Percentiles rank a stretch among this genome's conserved stretches.
phyloP scores from a whole-genome alignment of 2,113 vertebrate genomes.

The Thomomys bottae region DNA sequence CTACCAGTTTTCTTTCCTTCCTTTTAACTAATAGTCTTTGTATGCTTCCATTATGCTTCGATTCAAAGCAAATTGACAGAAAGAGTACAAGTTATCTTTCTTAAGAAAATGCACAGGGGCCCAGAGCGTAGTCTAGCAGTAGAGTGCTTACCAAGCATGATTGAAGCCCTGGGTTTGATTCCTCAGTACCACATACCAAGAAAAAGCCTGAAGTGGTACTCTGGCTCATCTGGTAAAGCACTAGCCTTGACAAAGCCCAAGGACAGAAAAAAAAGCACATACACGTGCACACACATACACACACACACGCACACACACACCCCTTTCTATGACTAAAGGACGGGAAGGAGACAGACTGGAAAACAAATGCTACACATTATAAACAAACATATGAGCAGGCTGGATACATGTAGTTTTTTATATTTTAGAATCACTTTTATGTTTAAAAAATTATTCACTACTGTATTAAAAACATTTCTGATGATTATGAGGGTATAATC shows the following conservation, averaged over 20 bases:
- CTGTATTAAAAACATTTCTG: not conserved
- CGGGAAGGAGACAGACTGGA: not conserved
- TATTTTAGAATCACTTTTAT: slow-evolving; percentile 29
- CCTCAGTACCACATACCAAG: too few relatives aligned
- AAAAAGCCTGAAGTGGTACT: too few relatives aligned
- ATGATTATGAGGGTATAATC: not conserved
- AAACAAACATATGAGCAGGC: slow-evolving; percentile 28
- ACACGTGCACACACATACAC: not conserved
- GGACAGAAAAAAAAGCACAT: too few relatives aligned
- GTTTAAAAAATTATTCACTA: slow-evolving; percentile 10
- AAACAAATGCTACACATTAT: slow-evolving; percentile 4
- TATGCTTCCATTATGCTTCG: slow-evolving; percentile 31
- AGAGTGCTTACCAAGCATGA: too few relatives aligned
- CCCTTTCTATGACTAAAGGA: not conserved
- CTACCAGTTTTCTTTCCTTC: slow-evolving; percentile 54
- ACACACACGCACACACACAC: not conserved
- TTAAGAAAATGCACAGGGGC: not conserved
- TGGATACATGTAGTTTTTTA: not conserved
- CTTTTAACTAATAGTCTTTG: slow-evolving; percentile 54
- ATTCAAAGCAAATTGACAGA: slow-evolving; percentile 46
- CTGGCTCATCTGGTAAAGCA: too few relatives aligned
- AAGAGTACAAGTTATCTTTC: not conserved
- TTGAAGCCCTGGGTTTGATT: too few relatives aligned
- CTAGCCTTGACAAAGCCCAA: too few relatives aligned
- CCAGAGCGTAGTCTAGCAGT: too few relatives aligned